Base-by-base conservation (phyloP, 2,888 invertebrate genomes). In the Helicoverpa assulta region DNA sequence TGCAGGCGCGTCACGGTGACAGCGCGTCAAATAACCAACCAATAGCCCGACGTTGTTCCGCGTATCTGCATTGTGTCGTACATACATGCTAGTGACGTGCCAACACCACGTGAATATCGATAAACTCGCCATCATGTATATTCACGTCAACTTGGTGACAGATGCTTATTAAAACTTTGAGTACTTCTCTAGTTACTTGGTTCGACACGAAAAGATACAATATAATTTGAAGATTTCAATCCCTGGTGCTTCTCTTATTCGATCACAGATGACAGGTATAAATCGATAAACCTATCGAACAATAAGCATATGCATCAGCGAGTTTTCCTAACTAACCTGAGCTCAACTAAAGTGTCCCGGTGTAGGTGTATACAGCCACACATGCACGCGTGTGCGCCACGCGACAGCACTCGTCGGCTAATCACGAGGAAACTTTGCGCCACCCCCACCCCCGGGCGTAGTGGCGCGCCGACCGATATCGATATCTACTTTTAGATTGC, bases 391-490 rank as follows among this genome's bases (percentile, higher is more conserved):
- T 64, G 81, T 75, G 70, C 64, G 70, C 65, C 67, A 73, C 80
- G 81, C 81, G 83, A 78, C 84, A 82, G 79, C 70, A 73, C 87
- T 85, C 89, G 88, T 86, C 87, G 88, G 91, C 91, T 93, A 93
- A 93, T 93, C 91, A 92, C 87, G 83, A 87, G 87, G 88, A 91
- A 92, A 90, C 88, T 92, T 91, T 86, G 86, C 86, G 68, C 82
- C 81, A 78, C 84, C 78, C 78, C 80, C 64, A 76, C 66, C 73
- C 71, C 71, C 58, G 21, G 43, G 16, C 43, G n/a, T 86, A 86
- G 90, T 80, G 86, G 68, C 71, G 86, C 57, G 81, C 19, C 50
- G 12, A 67, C 59, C 29, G 47, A 52, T 76, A 81, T 84, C 86
- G 86, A 86, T 79, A 79, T 59, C 60, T 52, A 40, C 64, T 59